Evolutionary conservation across 2,113 vertebrate genomes (phyloP), one percentile per base, ranked within the genome.

Genomic region (Catharus minimus): DNA sequence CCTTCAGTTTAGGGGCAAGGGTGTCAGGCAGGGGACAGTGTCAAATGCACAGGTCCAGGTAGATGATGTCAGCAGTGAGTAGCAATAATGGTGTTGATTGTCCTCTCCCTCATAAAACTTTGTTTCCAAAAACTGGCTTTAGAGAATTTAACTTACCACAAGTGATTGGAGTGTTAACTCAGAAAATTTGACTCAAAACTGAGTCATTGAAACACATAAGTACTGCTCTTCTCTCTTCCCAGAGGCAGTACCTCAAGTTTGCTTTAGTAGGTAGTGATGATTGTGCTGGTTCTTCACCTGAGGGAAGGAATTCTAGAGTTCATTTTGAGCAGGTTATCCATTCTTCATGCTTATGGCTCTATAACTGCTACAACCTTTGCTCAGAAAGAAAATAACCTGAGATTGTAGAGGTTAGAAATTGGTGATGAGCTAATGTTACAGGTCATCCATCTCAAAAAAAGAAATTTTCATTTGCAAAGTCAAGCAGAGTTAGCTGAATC

Each of bases 251-350:
- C 49, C 23, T 32, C 49, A 53, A 46, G 38, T 74, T 65, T 32
- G n/a, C 13, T 64, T 77, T 11, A 33, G 57, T 58, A 62, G 32
- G 21, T 50, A 50, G 62, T 73, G 64, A 36, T 75, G 79, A 38
- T 26, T 82, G 27, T 92, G 28, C 46, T 65, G 36, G 7, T 30
- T 66, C 11, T 78, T 81, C 46, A 85, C 91, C 84, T 32, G 66
- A 82, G 84, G 89, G 66, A 39, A 92, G 58, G 78, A 79, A 57
- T 89, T 91, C 58, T 90, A 8, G 27, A 55, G 44, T 72, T 90
- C 10, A 10, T 79, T 87, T 86, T 38, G 41, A 38, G 64, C 41
- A 53, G 46, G 32, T 69, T 95, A 36, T 87, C 62, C 33, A 8
- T 92, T 91, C 74, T 68, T 89, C 56, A 15, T 66, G 65, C 55